phyloP scores from a whole-genome alignment of 2,797 vertebrate genomes.

The Poeciliopsis presidionis region DNA sequence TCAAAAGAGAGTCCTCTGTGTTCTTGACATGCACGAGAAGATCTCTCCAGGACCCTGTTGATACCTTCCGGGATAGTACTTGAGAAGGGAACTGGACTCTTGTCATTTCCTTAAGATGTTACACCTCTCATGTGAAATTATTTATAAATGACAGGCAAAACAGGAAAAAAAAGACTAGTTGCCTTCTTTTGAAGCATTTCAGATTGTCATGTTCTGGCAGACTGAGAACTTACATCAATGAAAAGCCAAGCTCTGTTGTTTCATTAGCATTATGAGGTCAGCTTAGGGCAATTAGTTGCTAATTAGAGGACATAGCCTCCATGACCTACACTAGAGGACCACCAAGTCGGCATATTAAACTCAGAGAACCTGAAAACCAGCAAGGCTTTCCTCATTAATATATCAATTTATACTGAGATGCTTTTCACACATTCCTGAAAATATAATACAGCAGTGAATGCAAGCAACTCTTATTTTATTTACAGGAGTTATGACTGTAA shows the following conservation, averaged over 20 bases:
- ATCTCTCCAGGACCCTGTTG: background rate
- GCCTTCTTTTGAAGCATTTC: background rate
- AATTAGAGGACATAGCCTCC: conserved; percentile 4
- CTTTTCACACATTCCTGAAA: conserved; percentile 9
- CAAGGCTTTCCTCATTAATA: conserved; percentile 29
- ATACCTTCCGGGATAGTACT: background rate
- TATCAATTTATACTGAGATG: conserved; percentile 12
- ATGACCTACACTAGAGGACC: conserved; percentile 12
- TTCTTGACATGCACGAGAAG: background rate
- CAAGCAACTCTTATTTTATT: conserved; percentile 21
- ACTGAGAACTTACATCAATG: background rate
- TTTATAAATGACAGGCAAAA: background rate
- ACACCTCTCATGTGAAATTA: background rate
- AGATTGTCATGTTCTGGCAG: background rate
- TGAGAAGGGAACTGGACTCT: background rate
- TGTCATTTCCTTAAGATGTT: background rate
- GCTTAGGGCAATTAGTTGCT: conserved; percentile 8
- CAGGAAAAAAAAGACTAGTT: background rate
- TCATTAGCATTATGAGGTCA: conserved; percentile 5
- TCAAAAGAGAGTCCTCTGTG: background rate
- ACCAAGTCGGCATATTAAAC: conserved; percentile 45
- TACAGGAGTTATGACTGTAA: conserved; percentile 13
- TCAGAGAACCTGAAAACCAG: conserved; percentile 10
- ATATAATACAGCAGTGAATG: conserved; percentile 5
- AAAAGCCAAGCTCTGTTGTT: conserved; percentile 11